These are phyloP conservation scores for Brienomyrus brachyistius DNA, from an alignment of 2,113 vertebrate genomes.

Conservation along the genomic window DNA sequence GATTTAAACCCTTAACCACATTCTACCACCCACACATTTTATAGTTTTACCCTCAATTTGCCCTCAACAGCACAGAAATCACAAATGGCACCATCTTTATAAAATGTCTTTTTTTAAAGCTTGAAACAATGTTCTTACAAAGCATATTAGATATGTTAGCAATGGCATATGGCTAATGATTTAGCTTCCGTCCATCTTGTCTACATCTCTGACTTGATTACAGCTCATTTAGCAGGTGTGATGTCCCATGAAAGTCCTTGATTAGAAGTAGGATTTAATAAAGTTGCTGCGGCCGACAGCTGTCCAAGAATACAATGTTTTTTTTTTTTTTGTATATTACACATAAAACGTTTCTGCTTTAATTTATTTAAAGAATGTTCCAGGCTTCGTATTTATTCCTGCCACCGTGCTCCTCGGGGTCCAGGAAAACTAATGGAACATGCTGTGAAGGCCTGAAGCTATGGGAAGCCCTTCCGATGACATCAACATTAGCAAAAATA, in stretches of 20 bases:
- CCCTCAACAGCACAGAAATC: not conserved
- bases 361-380: slow-evolving; percentile 2
- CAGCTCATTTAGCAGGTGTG: not conserved
- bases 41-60: not conserved
- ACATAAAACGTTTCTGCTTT: not conserved
- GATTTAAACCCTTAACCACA: not conserved
- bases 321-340: not conserved
- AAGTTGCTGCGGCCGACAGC: not conserved
- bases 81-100: not conserved
- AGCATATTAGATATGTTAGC: not conserved
- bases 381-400: not conserved
- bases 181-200: not conserved
- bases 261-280: slow-evolving; percentile 1
- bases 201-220: not conserved
- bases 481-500: not conserved
- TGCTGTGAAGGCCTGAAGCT: not conserved
- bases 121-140: not conserved
- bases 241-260: not conserved
- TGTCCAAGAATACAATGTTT: not conserved
- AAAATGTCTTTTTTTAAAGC: not conserved
- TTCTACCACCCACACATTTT: not conserved
- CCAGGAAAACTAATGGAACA: not conserved
- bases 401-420: not conserved
- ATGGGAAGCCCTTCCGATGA: not conserved
- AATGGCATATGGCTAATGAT: not conserved